phyloP scores from a whole-genome alignment of 1,140 invertebrate genomes.

The Trichomalopsis sarcophagae region DNA sequence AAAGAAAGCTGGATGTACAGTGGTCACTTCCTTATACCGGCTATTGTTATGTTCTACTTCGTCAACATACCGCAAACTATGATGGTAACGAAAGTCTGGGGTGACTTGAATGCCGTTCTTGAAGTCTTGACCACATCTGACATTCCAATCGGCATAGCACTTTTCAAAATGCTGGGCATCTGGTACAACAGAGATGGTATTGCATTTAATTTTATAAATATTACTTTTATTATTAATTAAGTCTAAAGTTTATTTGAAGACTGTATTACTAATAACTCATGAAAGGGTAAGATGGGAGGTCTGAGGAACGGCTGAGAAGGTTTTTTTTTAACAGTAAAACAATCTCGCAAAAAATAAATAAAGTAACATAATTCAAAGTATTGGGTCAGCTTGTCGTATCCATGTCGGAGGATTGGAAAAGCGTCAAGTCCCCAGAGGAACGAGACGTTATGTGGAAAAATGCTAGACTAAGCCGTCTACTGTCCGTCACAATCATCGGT shows the following conservation, averaged over 20 bases:
- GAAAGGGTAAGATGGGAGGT: too few relatives aligned
- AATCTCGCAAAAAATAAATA: background rate
- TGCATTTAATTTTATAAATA: background rate
- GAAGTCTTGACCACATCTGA: slow-evolving; percentile 47
- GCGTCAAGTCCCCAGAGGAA: background rate
- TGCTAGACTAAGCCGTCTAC: slow-evolving; percentile 38
- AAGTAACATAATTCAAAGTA: slow-evolving; percentile 38
- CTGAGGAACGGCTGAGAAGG: too few relatives aligned
- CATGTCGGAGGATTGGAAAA: slow-evolving; percentile 55
- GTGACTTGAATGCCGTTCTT: slow-evolving; percentile 52
- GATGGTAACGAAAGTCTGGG: slow-evolving; percentile 37
- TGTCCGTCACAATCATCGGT: slow-evolving; percentile 45
- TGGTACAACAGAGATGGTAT: slow-evolving; percentile 51
- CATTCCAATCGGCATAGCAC: slow-evolving; percentile 39
- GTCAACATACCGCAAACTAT: slow-evolving; percentile 53
- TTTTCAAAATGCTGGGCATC: slow-evolving; percentile 45
- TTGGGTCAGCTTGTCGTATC: slow-evolving; percentile 47
- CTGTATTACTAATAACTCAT: too few relatives aligned
- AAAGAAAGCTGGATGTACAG: background rate
- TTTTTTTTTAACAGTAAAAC: too few relatives aligned
- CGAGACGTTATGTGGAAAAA: slow-evolving; percentile 44
- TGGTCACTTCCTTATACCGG: slow-evolving; percentile 5
- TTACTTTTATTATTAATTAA: too few relatives aligned
- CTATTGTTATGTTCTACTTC: slow-evolving; percentile 32
- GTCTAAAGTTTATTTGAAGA: too few relatives aligned